Percentiles rank a stretch among this genome's conserved stretches.
Conservation (phyloP, 2,113 vertebrate genomes). For the Cebus imitator region DNA sequence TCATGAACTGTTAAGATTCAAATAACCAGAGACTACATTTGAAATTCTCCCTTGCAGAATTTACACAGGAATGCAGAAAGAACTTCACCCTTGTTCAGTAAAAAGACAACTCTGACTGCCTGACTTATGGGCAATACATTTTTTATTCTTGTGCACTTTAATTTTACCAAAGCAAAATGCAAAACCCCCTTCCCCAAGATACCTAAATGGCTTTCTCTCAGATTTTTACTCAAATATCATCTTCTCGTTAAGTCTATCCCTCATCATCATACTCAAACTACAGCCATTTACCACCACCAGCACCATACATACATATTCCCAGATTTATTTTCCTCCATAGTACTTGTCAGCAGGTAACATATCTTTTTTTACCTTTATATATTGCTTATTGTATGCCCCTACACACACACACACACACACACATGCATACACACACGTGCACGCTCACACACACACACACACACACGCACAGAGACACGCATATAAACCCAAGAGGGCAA, state of each 20-base stretch:
- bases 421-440: not conserved
- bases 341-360: not conserved
- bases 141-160: not conserved
- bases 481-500: not conserved
- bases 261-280: not conserved
- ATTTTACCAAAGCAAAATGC: not conserved
- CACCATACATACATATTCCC: not conserved
- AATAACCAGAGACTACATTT: not conserved
- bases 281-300: not conserved
- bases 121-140: not conserved
- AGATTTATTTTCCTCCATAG: not conserved
- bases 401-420: not conserved
- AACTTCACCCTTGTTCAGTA: not conserved
- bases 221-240: not conserved
- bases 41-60: slow-evolving; percentile 33
- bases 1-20: slow-evolving; percentile 33
- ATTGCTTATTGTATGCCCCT: not conserved
- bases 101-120: not conserved
- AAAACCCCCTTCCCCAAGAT: not conserved
- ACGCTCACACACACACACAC: not conserved
- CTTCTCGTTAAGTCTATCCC: not conserved
- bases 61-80: slow-evolving; percentile 25
- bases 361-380: not conserved
- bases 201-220: not conserved
- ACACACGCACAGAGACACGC: not conserved